Base-by-base conservation (phyloP, 2,113 vertebrate species). In the Apteryx owenii region DNA sequence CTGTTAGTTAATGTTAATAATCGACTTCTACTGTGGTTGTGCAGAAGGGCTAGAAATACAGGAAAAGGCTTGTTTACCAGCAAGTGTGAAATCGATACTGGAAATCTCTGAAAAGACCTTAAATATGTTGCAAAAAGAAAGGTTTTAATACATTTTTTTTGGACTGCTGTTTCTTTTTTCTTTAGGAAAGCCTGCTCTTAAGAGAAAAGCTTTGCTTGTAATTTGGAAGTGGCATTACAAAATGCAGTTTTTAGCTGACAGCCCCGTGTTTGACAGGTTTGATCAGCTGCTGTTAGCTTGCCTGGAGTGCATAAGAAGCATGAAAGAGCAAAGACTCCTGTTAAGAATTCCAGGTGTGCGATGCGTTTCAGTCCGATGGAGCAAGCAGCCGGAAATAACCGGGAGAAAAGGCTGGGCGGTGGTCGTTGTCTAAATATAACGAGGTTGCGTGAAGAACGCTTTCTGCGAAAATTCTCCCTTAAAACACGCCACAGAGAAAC, bases 311-410 rank as follows among this genome's bases (percentile, higher is more conserved):
- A 31, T 48, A 56, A 46, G 71, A 56, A 64, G 53, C 8, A 25
- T 3, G 53, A 65, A 71, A 36, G 73, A 62, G 53, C 5, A 46
- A 50, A 81, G 71, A 31, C 18, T 53, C 48, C 54, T 83, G 1
- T 33, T 65, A 61, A 15, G 83, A 73, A 61, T 90, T 88, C 42
- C 88, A 93, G 95, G 56, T 95, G 90, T 88, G 48, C 71, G 84
- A 25, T 88, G 82, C 33, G 17, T n/a, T 83, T 85, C 64, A 12
- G 36, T 23, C 66, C 54, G 76, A 18, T 21, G 72, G 71, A 79
- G n/a, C 48, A 65, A 19, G 22, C 51, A 9, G 23, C 69, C 93
- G 76, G 70, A 82, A 95, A 66, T 64, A 68, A 70, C 29, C 3
- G 40, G 48, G 70, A 73, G 53, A 36, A 58, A n/a, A 79, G 61